Percentiles rank a stretch among this genome's conserved stretches.
Conservation (phyloP, 2,888 invertebrate species). For the Caenorhabditis sp. region DNA sequence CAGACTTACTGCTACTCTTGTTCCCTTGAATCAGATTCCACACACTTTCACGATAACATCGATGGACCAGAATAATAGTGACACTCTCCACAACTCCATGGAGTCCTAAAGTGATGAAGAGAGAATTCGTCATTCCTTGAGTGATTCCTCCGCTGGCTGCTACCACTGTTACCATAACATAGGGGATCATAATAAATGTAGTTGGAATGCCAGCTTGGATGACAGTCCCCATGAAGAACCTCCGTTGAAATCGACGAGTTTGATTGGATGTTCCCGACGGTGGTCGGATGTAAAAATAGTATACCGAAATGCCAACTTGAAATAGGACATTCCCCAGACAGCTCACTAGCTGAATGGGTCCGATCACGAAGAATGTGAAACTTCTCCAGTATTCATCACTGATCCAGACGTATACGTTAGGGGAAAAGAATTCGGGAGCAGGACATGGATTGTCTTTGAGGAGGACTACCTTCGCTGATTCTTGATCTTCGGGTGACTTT, state of each 20-base stretch:
- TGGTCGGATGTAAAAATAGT: slow-evolving; percentile 9
- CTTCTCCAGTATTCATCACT: slow-evolving; percentile 5
- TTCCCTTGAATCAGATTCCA: neutral
- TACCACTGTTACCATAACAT: neutral
- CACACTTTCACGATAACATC: slow-evolving; percentile 13
- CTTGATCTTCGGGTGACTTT: neutral
- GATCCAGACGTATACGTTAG: slow-evolving; percentile 5
- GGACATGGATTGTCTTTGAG: neutral
- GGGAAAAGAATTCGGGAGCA: slow-evolving; percentile 1
- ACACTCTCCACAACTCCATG: slow-evolving; percentile 36
- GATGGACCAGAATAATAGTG: slow-evolving; percentile 12
- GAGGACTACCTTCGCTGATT: neutral
- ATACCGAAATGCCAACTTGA: slow-evolving; percentile 10
- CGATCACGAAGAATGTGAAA: slow-evolving; percentile 8
- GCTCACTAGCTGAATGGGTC: neutral
- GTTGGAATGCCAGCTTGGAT: slow-evolving; percentile 14
- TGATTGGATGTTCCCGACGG: neutral
- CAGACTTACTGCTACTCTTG: neutral
- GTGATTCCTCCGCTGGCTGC: neutral
- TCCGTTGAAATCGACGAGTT: slow-evolving; percentile 10
- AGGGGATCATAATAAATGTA: slow-evolving; percentile 8
- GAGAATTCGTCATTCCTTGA: slow-evolving; percentile 15
- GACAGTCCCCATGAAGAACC: slow-evolving; percentile 14
- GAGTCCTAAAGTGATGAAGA: slow-evolving; percentile 11
- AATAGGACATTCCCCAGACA: slow-evolving; percentile 12